Percentiles rank a stretch among this genome's conserved stretches.
These are phyloP conservation scores for Diadema setosum DNA, from an alignment of 35 echinoderm and acorn worm genomes.

Conservation along the genomic window DNA sequence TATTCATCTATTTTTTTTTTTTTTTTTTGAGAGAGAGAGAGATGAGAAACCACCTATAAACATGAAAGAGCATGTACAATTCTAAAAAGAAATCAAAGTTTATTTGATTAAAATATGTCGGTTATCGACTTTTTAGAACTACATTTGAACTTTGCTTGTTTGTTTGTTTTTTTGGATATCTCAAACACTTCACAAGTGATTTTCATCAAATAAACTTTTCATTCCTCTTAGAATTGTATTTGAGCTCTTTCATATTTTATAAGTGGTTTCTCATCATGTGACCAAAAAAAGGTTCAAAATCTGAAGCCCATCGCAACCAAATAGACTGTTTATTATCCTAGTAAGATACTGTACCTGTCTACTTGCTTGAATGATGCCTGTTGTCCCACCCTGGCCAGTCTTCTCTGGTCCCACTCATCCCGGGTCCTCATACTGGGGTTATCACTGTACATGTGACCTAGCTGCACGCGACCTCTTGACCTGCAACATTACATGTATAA, in stretches of 20 bases:
- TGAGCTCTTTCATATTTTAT: background rate
- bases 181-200: too few species aligned
- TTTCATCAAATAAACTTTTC: too few species aligned
- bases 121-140: too few species aligned
- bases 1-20: too few species aligned
- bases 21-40: too few species aligned
- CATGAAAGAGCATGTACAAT: too few species aligned
- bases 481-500: background rate
- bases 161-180: too few species aligned
- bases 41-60: too few species aligned
- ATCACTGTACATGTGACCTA: conserved; percentile 9
- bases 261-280: background rate
- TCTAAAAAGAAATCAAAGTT: too few species aligned
- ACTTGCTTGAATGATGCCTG: background rate
- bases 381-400: background rate
- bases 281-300: background rate
- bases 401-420: background rate
- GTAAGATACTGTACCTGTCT: background rate
- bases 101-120: too few species aligned
- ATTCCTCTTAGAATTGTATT: too few species aligned
- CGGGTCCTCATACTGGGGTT: background rate
- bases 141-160: too few species aligned
- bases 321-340: background rate
- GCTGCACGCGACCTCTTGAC: background rate
- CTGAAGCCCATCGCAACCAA: background rate